Conservation (phyloP, 1,140 invertebrate species). For the Helicoverpa zea region DNA sequence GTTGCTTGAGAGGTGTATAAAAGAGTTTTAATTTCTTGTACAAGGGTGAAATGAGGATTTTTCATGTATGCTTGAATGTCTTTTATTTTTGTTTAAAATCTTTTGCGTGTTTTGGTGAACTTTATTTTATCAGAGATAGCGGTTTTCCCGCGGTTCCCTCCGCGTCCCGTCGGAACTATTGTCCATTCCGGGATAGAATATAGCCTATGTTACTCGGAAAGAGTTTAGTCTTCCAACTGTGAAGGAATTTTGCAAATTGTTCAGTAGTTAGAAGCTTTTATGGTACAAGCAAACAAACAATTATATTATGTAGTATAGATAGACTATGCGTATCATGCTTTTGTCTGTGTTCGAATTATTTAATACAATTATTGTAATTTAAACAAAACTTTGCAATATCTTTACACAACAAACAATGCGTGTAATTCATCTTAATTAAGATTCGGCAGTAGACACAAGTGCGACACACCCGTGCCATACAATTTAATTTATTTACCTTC, state of each 20-base stretch:
- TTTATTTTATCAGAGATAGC: neutral
- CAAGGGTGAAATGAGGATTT: neutral
- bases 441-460: neutral
- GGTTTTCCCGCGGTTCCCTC: no score
- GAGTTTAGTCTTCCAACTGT: no score
- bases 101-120: neutral
- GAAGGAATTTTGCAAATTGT: no score
- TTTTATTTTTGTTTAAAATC: neutral
- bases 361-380: neutral
- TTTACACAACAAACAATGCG: neutral
- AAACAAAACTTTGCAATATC: neutral
- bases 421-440: conserved; percentile 25
- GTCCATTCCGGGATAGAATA: no score
- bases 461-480: neutral
- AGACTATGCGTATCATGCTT: no score
- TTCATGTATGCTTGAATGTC: neutral
- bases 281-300: no score
- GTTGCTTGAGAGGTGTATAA: conserved; percentile 10
- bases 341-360: neutral
- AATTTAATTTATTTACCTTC: conserved; percentile 12
- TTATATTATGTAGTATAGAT: no score
- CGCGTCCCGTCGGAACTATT: no score
- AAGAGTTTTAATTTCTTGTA: neutral
- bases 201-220: no score
- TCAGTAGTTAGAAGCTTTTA: no score